Conservation (phyloP, 2,888 invertebrate genomes). For the Himalopsyche tibetana region DNA sequence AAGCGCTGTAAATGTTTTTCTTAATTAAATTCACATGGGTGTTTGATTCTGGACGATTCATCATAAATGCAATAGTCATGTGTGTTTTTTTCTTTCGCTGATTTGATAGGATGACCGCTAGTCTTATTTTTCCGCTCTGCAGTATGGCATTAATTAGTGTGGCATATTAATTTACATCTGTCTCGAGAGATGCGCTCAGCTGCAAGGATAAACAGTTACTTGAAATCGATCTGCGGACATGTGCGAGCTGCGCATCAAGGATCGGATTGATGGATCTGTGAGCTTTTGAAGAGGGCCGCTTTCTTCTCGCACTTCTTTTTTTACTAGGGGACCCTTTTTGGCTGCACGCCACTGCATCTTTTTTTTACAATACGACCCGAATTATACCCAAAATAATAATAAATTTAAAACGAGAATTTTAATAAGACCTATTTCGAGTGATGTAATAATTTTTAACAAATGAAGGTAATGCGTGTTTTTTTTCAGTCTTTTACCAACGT, state of each 20-base stretch:
- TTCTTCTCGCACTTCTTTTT: not conserved
- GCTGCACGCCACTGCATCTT: not conserved
- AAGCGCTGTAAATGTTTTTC: not conserved
- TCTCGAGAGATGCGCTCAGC: not conserved
- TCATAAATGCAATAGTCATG: not conserved
- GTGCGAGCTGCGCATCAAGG: not conserved
- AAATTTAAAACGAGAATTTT: too few relatives aligned
- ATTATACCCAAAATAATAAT: not conserved
- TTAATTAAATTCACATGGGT: slow-evolving; percentile 12
- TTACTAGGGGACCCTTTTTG: not conserved
- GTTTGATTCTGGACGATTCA: slow-evolving; percentile 6
- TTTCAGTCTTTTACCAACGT: too few relatives aligned
- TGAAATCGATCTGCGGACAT: slow-evolving; percentile 5
- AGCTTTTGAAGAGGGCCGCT: slow-evolving; percentile 3
- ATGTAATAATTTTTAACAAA: too few relatives aligned
- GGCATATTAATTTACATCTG: slow-evolving; percentile 14
- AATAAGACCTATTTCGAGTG: too few relatives aligned
- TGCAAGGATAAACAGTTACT: slow-evolving; percentile 24
- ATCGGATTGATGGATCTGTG: slow-evolving; percentile 4
- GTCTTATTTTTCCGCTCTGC: not conserved
- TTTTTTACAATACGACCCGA: not conserved
- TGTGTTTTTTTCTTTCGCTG: slow-evolving; percentile 34
- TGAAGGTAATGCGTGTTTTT: too few relatives aligned
- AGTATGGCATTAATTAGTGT: slow-evolving; percentile 22
- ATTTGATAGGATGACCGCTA: slow-evolving; percentile 25